phyloP scores from a whole-genome alignment of 2,113 vertebrate genomes.

The Dinomys branickii region DNA sequence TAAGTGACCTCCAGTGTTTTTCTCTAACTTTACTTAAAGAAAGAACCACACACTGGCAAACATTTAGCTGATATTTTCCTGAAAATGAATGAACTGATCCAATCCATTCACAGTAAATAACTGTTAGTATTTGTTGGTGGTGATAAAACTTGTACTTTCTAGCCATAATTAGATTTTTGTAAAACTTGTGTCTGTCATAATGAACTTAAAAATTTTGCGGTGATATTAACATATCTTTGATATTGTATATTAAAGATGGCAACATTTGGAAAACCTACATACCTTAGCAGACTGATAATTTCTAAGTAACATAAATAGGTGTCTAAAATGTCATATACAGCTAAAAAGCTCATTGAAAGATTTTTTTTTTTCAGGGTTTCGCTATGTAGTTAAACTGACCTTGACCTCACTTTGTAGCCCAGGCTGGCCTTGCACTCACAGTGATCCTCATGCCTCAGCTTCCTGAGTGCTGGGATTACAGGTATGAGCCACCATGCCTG shows the following conservation, averaged over 20 bases:
- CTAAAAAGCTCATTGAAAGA: neutral
- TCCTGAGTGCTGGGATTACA: too few species aligned
- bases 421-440: too few species aligned
- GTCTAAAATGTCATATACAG: neutral
- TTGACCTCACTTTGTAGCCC: too few species aligned
- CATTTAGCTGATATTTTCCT: neutral
- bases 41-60: neutral
- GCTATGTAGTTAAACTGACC: too few species aligned
- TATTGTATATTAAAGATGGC: neutral
- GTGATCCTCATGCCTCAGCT: too few species aligned
- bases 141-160: neutral
- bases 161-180: neutral
- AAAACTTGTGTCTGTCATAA: neutral
- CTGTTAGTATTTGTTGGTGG: neutral
- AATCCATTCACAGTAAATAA: constrained; percentile 12
- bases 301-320: neutral
- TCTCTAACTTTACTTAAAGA: neutral
- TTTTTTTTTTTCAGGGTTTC: too few species aligned
- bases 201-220: neutral
- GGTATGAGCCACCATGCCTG: too few species aligned
- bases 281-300: neutral
- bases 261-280: neutral
- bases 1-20: neutral
- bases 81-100: neutral
- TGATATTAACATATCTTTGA: neutral